These are phyloP conservation scores for Diploscapter pachys DNA, from an alignment of 1,140 invertebrate genomes.

Conservation along the genomic window DNA sequence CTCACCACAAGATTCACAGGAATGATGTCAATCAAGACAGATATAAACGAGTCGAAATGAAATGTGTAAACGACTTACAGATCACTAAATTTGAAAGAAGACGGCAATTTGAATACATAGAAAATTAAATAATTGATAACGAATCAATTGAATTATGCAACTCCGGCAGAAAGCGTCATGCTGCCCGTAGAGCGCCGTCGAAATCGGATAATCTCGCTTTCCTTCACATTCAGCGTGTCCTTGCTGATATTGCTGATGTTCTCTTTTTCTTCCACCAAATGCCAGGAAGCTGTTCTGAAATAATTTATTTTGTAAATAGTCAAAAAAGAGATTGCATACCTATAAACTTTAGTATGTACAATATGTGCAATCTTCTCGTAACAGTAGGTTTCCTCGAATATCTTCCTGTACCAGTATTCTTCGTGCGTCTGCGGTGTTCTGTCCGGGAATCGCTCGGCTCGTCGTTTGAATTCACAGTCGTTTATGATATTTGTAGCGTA, in stretches of 20 bases:
- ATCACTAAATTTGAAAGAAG: too few species aligned
- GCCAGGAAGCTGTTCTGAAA: constrained; percentile 53
- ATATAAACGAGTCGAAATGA: too few species aligned
- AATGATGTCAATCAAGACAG: too few species aligned
- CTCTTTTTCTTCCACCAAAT: constrained; percentile 48
- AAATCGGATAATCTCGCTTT: constrained; percentile 42
- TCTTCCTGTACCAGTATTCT: constrained; percentile 54
- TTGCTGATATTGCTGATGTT: constrained; percentile 34
- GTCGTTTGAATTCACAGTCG: constrained; percentile 41
- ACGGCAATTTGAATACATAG: too few species aligned
- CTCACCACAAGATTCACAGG: too few species aligned
- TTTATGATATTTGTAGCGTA: constrained; percentile 44
- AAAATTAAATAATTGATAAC: too few species aligned
- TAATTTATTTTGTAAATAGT: background rate
- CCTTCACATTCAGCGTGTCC: constrained; percentile 34
- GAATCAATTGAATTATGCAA: too few species aligned
- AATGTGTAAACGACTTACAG: too few species aligned
- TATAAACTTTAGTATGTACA: constrained; percentile 56
- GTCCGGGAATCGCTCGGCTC: constrained; percentile 45
- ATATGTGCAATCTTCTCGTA: constrained; percentile 47
- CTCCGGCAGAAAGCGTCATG: too few species aligned
- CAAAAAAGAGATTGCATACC: constrained; percentile 34
- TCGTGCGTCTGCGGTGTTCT: constrained; percentile 55
- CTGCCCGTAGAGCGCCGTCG: constrained; percentile 54
- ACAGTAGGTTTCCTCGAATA: constrained; percentile 50